Conservation (phyloP, 2,113 vertebrate genomes). For the Pimephales promelas region DNA sequence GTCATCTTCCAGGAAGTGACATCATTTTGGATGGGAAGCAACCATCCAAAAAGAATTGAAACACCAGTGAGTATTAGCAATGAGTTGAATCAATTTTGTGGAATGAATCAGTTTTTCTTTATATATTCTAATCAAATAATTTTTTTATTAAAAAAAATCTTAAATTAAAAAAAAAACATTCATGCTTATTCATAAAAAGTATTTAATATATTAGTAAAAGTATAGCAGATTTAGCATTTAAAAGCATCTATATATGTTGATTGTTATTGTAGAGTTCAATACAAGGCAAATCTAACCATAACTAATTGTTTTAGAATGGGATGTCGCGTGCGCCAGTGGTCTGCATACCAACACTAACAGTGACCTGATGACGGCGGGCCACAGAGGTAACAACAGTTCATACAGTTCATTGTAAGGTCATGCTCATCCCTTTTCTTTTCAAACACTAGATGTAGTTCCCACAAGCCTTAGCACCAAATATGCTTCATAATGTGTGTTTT, state of each 20-base stretch:
- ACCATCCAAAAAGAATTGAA: neutral
- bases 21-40: neutral
- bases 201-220: neutral
- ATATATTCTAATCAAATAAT: no score
- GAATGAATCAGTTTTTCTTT: neutral
- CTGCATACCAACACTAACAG: conserved; percentile 3
- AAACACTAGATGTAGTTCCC: conserved; percentile 14
- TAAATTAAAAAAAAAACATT: neutral
- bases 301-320: neutral
- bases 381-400: conserved; percentile 44
- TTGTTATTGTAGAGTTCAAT: neutral
- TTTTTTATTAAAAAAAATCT: no score
- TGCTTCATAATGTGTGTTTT: conserved; percentile 72
- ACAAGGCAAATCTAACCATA: neutral
- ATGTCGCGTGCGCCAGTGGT: neutral
- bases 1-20: neutral
- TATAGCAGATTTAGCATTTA: neutral
- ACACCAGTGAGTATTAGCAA: neutral
- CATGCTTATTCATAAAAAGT: neutral
- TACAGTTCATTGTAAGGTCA: conserved; percentile 50
- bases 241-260: neutral
- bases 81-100: neutral
- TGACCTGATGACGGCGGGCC: neutral
- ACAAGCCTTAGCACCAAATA: conserved; percentile 21
- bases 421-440: conserved; percentile 17